Evolutionary conservation across 2,888 invertebrate genomes (phyloP).

Genomic region (Harmothoe impar): DNA sequence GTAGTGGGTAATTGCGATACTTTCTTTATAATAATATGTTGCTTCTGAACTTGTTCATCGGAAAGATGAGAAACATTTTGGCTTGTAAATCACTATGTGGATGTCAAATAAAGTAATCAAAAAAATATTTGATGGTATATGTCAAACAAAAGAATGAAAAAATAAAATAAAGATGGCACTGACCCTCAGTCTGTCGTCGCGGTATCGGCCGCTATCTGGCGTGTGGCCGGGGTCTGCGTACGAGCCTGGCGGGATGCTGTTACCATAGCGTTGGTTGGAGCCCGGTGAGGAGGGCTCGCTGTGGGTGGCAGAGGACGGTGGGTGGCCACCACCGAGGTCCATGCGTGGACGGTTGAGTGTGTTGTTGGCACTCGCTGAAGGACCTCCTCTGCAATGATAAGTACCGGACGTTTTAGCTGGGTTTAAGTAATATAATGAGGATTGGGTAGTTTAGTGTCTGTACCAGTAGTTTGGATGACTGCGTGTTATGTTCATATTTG

Average conservation of each 20-base stretch:
- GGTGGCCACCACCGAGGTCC: constrained; percentile 68
- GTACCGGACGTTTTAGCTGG: too few species aligned
- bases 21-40: too few species aligned
- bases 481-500: too few species aligned
- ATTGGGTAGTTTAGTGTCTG: neutral
- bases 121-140: too few species aligned
- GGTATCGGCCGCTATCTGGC: constrained; percentile 49
- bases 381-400: constrained; percentile 60
- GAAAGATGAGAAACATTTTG: too few species aligned
- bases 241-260: constrained; percentile 39
- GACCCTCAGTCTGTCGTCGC: constrained; percentile 52
- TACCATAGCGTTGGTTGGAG: constrained; percentile 49
- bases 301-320: constrained; percentile 66
- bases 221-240: constrained; percentile 18
- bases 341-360: constrained; percentile 71
- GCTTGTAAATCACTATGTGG: too few species aligned
- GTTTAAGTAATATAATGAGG: neutral
- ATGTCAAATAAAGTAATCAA: too few species aligned
- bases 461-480: neutral
- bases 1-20: too few species aligned
- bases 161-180: constrained; percentile 54
- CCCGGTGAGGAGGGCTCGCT: constrained; percentile 65
- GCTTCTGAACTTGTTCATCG: too few species aligned
- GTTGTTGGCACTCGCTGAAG: constrained; percentile 69
- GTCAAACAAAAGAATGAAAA: too few species aligned